These are phyloP conservation scores for Plutomurus gul DNA, from an alignment of 1,140 invertebrate genomes.

Conservation along the genomic window DNA sequence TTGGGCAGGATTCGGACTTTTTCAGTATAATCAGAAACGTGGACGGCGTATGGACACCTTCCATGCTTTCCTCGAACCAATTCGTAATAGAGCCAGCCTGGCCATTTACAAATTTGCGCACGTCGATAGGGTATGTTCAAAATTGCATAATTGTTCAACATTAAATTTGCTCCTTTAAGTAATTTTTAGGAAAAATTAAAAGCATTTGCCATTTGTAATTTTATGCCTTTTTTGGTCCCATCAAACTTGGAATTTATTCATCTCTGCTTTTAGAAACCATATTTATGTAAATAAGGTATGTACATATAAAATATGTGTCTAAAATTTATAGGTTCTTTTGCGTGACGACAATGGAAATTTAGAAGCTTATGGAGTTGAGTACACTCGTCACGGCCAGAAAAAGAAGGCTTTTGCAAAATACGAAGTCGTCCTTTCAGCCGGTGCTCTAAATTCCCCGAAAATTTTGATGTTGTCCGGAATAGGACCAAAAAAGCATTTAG, in stretches of 20 bases:
- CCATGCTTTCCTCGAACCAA: conserved; percentile 42
- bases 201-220: no score
- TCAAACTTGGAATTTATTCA: no score
- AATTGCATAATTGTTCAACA: not conserved
- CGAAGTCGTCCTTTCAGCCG: conserved; percentile 56
- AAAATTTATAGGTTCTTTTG: not conserved
- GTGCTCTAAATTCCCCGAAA: conserved; percentile 57
- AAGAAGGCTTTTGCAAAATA: conserved; percentile 46
- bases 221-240: no score
- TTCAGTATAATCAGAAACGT: conserved; percentile 39
- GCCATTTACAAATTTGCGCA: conserved; percentile 46
- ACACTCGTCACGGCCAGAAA: conserved; percentile 33
- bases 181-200: not conserved
- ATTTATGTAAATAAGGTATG: no score
- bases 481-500: conserved; percentile 60
- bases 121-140: conserved; percentile 40
- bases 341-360: not conserved
- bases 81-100: conserved; percentile 31
- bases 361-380: conserved; percentile 46
- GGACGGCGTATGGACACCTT: conserved; percentile 43
- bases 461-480: conserved; percentile 57
- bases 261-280: no score
- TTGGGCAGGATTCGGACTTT: conserved; percentile 28
- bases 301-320: no score
- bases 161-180: no score